Base-by-base conservation (phyloP, 1,140 invertebrate genomes). In the Atta cephalotes region DNA sequence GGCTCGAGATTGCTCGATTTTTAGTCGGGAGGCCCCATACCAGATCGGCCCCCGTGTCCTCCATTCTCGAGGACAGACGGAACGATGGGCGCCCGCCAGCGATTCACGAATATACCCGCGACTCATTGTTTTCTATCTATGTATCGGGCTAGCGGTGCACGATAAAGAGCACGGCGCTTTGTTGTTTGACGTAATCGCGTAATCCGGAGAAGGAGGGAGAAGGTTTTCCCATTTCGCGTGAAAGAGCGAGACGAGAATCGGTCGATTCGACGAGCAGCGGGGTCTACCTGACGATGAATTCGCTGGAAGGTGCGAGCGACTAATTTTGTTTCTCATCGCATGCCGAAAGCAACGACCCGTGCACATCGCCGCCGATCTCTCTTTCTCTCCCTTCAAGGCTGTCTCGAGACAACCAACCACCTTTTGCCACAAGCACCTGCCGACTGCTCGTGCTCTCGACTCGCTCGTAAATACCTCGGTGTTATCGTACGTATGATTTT, bases 311-410 rank as follows among this genome's bases (percentile, higher is more conserved):
- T 79, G 63, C 86, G 86, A 86, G 63, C 89, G 86, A 86, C 89
- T 88, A 90, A 91, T 91, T 91, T 91, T 90, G 89, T 91, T 91
- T 92, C 90, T 91, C 87, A 87, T 89, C 89, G 88, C 88, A 88
- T 65, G 72, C 80, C 86, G 87, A 90, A 92, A 91, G 89, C 91
- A 92, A 92, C 91, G 92, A 92, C 90, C 92, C 87, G 89, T 90
- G 86, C 91, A 85, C 85, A 71, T 51, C 60, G 10, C 86, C 25
- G 53, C 25, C 79, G 63, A 35, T 71, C 87, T 85, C 78, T 82
- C 78, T 58, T 63, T 56, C 58, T 81, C 70, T 91, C 63, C 76
- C 74, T 88, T 81, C 89, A 88, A 87, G 88, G 88, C 86, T 91
- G 88, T 88, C 90, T 92, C 88, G 80, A 39, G 84, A 88, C 87